Conservation (phyloP, 2,888 invertebrate species). For the Acanthacorydalis orientalis region DNA sequence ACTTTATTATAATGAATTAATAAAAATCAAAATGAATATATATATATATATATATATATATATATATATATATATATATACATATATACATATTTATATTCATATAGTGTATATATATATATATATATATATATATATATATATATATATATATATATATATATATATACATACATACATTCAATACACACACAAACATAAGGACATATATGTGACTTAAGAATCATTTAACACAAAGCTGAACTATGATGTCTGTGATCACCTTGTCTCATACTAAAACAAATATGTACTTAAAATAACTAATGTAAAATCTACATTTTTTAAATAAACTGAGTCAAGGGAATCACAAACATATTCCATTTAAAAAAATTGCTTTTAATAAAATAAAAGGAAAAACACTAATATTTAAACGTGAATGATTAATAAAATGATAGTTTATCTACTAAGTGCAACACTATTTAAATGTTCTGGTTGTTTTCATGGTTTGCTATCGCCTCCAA, state of each 20-base stretch:
- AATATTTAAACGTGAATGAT: background rate
- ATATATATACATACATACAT: slow-evolving; percentile 3
- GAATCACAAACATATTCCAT: background rate
- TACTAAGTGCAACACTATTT: background rate
- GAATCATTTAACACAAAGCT: too few species aligned
- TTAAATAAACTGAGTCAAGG: background rate
- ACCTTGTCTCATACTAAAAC: background rate
- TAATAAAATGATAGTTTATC: background rate
- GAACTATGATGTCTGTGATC: background rate
- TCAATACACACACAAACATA: background rate
- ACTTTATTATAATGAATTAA: too few species aligned
- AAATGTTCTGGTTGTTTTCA: background rate
- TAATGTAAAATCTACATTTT: background rate
- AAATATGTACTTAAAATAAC: background rate
- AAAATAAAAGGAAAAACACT: background rate
- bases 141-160: slow-evolving; percentile 4
- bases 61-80: too few species aligned
- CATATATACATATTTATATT: too few species aligned
- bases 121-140: background rate
- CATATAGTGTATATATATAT: too few species aligned
- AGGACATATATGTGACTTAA: background rate
- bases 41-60: too few species aligned
- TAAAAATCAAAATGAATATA: too few species aligned
- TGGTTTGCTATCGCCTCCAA: slow-evolving; percentile 67
- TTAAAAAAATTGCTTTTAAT: background rate